Evolutionary conservation across 2,113 vertebrate genomes (phyloP), one percentile per base, ranked within the genome.

Genomic region (Hyperoodon ampullatus): DNA sequence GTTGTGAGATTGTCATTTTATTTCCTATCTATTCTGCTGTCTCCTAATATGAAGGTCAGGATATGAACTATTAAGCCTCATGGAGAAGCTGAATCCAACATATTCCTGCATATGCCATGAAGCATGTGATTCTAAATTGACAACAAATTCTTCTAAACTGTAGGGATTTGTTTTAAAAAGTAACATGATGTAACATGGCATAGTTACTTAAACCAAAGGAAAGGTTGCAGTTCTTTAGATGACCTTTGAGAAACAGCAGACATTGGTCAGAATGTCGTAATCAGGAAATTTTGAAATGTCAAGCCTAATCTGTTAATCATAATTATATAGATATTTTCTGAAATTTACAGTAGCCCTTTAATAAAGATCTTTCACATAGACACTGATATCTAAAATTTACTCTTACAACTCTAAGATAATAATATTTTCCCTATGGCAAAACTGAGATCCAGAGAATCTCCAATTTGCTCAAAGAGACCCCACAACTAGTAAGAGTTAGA

Each of bases 151-250:
- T 94, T 93, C 72, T 88, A 68, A 97, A 90, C 3, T 75, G 0
- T 44, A 91, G 30, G 26, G 65, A 74, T 93, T 96, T 42, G 42
- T 90, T 90, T 95, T 65, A 39, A 88, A 88, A 74, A 84, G 78
- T 90, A 83, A 39, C 66, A 86, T 44, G 77, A 89, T 61, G 33
- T 63, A 86, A 90, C 13, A 21, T 81, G 70, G 33, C 75, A 84
- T 55, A 88, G 65, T 93, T 91, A 60, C 39, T 63, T 83, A 33
- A 90, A 66, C 2, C 42, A 77, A 74, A 61, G 30, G 28, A 44
- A 75, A 66, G n/a, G 39, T 50, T 88, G 28, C 18, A 35, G 1
- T 78, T 88, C 80, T 87, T 94, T 78, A 42, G 47, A 75, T 94
- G 50, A 72, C 26, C 83, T 82, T 77, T 86, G 35, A 42, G 44